phyloP scores from a whole-genome alignment of 2,113 vertebrate genomes.

The Formicarius rufipectus region DNA sequence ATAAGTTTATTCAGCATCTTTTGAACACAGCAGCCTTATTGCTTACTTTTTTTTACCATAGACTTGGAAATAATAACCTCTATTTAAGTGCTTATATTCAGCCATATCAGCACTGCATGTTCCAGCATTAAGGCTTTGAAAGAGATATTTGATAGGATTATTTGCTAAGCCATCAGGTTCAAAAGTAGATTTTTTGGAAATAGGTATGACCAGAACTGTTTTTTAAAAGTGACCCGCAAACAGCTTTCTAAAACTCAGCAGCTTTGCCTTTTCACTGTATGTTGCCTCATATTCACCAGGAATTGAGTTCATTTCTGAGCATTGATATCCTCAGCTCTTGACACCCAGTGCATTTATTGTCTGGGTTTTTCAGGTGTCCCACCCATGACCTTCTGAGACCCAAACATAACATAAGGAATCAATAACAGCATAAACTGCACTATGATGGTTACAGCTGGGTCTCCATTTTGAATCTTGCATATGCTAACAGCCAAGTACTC shows the following conservation, averaged over 20 bases:
- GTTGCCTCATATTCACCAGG: not conserved
- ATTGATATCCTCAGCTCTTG: not conserved
- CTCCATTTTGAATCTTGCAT: not conserved
- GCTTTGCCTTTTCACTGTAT: not conserved
- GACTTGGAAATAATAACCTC: slow-evolving; percentile 43
- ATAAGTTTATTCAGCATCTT: slow-evolving; percentile 49
- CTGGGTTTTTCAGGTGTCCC: not conserved
- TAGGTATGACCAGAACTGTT: not conserved
- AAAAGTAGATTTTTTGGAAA: slow-evolving; percentile 34
- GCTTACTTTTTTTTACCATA: not conserved
- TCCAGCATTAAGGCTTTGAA: slow-evolving; percentile 32
- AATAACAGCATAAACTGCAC: not conserved
- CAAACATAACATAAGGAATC: not conserved
- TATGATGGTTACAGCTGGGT: not conserved
- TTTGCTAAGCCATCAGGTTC: slow-evolving; percentile 49
- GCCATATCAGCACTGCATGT: slow-evolving; percentile 18
- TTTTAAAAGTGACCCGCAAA: slow-evolving; percentile 28
- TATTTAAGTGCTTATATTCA: slow-evolving; percentile 38
- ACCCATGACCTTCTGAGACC: not conserved
- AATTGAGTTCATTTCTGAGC: not conserved
- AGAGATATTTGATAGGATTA: slow-evolving; percentile 22
- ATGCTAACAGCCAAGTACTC: not conserved
- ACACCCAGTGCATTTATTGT: not conserved
- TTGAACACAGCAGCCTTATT: not conserved
- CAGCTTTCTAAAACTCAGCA: not conserved